phyloP scores from a whole-genome alignment of 2,888 invertebrate genomes.

The Acleris cristana region DNA sequence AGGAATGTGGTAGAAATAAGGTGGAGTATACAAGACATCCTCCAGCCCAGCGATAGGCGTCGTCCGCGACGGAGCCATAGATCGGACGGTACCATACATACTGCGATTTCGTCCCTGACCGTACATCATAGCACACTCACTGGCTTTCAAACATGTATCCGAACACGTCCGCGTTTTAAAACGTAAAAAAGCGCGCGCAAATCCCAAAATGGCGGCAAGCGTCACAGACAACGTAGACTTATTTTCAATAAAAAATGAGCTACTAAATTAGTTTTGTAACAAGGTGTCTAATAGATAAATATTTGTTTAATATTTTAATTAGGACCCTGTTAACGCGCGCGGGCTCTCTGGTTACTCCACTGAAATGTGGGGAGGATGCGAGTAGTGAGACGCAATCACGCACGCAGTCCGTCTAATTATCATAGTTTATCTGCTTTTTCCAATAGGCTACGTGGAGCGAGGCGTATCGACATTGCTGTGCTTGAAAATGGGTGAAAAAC shows the following conservation, averaged over 20 bases:
- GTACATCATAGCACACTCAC: conserved; percentile 66
- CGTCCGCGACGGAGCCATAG: conserved; percentile 63
- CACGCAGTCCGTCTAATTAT: conserved; percentile 75
- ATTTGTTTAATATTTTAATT: conserved; percentile 72
- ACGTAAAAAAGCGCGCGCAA: conserved; percentile 48
- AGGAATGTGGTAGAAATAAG: conserved; percentile 77
- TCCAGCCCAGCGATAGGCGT: conserved; percentile 65
- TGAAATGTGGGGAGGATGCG: conserved; percentile 57
- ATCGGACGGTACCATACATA: conserved; percentile 75
- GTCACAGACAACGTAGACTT: conserved; percentile 53
- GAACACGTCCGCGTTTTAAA: conserved; percentile 47
- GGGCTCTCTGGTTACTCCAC: conserved; percentile 52
- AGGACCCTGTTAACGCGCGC: conserved; percentile 61
- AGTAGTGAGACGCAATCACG: conserved; percentile 60
- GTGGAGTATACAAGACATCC: conserved; percentile 67
- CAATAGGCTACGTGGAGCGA: conserved; percentile 77
- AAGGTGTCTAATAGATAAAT: conserved; percentile 69
- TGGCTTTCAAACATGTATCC: conserved; percentile 38
- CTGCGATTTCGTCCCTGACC: conserved; percentile 65
- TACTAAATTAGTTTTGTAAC: conserved; percentile 49
- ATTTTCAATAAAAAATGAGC: conserved; percentile 76
- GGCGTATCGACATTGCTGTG: conserved; percentile 71
- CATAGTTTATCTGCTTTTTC: conserved; percentile 81
- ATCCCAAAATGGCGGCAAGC: conserved; percentile 12
- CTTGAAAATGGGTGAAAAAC: conserved; percentile 72